Percentiles rank a stretch among this genome's conserved stretches.
Evolutionary conservation across 92 coral and sea anemone genomes (phyloP).

Genomic region (Metridium senile): DNA sequence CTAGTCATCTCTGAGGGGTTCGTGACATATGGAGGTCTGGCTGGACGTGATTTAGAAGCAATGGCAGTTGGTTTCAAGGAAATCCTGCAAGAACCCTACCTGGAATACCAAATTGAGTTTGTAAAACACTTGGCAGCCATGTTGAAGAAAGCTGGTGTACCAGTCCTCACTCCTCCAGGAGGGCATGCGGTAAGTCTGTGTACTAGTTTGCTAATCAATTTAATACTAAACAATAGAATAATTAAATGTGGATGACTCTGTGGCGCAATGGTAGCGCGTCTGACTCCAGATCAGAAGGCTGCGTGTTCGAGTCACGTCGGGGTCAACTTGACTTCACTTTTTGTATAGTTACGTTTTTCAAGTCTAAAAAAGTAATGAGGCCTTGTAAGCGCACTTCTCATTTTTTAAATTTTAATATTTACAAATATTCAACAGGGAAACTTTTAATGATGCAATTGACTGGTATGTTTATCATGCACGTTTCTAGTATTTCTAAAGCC

Average conservation of each 20-base stretch:
- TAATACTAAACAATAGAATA: neutral
- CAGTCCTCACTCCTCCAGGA: conserved; percentile 77
- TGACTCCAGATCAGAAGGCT: conserved; percentile 18
- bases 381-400: too few relatives aligned
- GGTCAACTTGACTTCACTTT: neutral
- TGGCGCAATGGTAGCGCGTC: conserved; percentile 18
- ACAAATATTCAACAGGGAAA: too few relatives aligned
- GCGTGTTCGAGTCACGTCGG: conserved; percentile 14
- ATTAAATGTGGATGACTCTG: neutral
- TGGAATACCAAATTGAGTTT: conserved; percentile 56
- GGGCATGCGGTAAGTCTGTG: conserved; percentile 70
- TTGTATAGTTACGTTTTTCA: too few relatives aligned
- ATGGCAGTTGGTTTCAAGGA: conserved; percentile 73
- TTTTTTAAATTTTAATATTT: too few relatives aligned
- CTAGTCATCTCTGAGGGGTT: conserved; percentile 75
- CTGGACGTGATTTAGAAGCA: conserved; percentile 82
- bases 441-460: too few relatives aligned
- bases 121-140: conserved; percentile 53
- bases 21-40: conserved; percentile 73
- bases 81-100: conserved; percentile 68
- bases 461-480: too few relatives aligned
- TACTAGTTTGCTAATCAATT: neutral
- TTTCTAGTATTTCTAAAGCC: too few relatives aligned
- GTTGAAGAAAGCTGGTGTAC: conserved; percentile 43
- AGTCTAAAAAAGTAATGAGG: too few relatives aligned